phyloP scores from a whole-genome alignment of 2,113 vertebrate species.

The Cephalopterus ornatus region DNA sequence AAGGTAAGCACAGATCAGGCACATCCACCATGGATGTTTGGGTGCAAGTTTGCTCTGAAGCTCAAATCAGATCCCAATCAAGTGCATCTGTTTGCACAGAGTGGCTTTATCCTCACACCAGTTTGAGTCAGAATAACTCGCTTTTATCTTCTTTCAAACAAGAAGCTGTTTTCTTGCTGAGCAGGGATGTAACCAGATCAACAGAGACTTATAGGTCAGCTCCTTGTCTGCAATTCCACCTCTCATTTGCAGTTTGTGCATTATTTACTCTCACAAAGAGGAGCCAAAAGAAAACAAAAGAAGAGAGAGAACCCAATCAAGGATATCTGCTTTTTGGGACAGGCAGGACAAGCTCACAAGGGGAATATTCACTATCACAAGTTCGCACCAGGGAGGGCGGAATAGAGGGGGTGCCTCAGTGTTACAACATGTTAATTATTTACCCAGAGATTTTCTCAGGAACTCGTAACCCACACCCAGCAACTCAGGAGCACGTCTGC shows the following conservation, averaged over 20 bases:
- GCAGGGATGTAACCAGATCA: slow-evolving; percentile 1
- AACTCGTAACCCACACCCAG: not conserved
- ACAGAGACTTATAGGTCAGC: slow-evolving; percentile 34
- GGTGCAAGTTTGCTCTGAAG: not conserved
- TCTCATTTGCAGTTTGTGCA: slow-evolving; percentile 15
- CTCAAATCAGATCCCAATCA: not conserved
- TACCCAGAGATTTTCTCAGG: not conserved
- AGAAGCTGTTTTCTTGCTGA: not conserved
- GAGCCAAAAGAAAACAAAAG: not conserved
- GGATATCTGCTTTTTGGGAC: not conserved
- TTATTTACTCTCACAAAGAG: slow-evolving; percentile 50
- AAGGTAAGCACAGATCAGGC: not conserved
- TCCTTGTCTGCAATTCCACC: slow-evolving; percentile 52
- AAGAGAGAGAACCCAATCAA: not conserved
- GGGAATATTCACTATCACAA: slow-evolving; percentile 1
- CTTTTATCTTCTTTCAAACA: not conserved
- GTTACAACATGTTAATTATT: not conserved
- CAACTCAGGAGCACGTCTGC: not conserved
- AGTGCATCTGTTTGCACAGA: not conserved
- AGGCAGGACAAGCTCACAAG: not conserved
- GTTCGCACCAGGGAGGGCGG: not conserved
- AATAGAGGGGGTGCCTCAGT: not conserved
- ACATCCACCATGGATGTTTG: not conserved
- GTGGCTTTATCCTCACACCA: not conserved
- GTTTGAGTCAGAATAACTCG: not conserved